A percentile compares a stretch with the other conserved stretches of the same genome.
Conservation (phyloP, 2,113 vertebrate species). For the Steatornis caripensis region DNA sequence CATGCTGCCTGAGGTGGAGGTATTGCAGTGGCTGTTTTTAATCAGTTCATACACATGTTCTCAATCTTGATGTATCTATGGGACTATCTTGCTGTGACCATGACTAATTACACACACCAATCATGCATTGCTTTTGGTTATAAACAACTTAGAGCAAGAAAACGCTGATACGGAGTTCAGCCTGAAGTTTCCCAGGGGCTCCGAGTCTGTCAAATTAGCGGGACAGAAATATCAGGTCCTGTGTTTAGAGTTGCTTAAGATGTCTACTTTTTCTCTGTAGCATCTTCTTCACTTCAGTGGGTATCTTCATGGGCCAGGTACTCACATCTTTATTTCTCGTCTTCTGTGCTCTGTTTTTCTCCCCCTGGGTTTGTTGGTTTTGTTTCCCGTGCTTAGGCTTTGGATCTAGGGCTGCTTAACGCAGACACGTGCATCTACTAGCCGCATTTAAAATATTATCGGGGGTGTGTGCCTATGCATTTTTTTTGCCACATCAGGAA, state of each 20-base stretch:
- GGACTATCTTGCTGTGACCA: background rate
- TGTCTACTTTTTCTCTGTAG: background rate
- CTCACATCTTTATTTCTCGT: background rate
- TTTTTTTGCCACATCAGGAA: background rate
- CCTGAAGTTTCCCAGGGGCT: background rate
- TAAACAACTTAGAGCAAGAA: background rate
- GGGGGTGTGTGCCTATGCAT: accelerated
- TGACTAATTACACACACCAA: background rate
- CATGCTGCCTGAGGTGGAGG: background rate
- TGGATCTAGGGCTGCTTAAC: background rate
- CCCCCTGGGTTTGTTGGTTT: background rate
- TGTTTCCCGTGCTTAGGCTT: background rate
- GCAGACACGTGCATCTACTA: background rate
- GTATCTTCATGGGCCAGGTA: background rate
- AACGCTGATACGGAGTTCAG: background rate
- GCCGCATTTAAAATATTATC: background rate
- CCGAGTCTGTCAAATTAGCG: background rate
- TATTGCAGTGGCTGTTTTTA: background rate
- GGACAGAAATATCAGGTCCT: background rate
- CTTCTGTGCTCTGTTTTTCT: background rate
- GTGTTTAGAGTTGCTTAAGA: background rate
- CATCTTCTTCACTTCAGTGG: background rate
- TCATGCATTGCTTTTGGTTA: background rate
- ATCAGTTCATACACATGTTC: background rate
- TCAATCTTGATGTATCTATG: background rate